Evolutionary conservation across 2,888 invertebrate species (phyloP), one percentile per base, ranked within the genome.

Genomic region (Heterodera filipjevi): DNA sequence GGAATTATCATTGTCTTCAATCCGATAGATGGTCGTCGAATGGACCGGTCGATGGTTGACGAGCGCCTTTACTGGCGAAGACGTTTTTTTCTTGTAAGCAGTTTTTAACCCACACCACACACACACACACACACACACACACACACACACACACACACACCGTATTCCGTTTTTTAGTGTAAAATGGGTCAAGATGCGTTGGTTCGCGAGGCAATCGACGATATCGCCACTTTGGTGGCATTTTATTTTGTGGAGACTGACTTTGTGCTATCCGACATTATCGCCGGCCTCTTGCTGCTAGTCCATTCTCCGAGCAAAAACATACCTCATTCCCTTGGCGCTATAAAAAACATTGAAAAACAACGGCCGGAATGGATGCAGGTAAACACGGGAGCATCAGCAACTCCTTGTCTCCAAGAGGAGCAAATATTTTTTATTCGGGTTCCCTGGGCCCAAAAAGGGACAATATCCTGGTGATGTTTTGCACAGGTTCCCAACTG

Each of bases 211-310:
- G 88, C 88, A 14, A 75, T 88, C 12, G 89, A 89, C 71, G 88
- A 88, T 53, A 82, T 88, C 44, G 89, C 88, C 14, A 79, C 77
- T n/a, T 79, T 88, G 59, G 80, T 88, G 44, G 85, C 89, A 8
- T 82, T 85, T n/a, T 89, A 89, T 79, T 88, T 89, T 77, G 83
- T 82, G n/a, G 86, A 84, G 44, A 70, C 81, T 12, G 95, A 95
- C 90, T 91, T 95, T 66, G 95, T 95, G 0, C 94, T 95, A 0
- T 94, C 95, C 0, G 96, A 95, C 90, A 92, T 95, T 27, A 93
- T 94, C 78, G 95, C 95, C 19, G 95, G 95, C 19, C 93, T 94
- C 86, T 93, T 95, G 33, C 92, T 95, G n/a, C 92, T 95, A 6
- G 92, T 87, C 70, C 84, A 84, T 72, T 85, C 76, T 14, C 82